Evolutionary conservation across 2,888 invertebrate species (phyloP), one percentile per base, ranked within the genome.

Genomic region (Branchipolynoe longqiensis): DNA sequence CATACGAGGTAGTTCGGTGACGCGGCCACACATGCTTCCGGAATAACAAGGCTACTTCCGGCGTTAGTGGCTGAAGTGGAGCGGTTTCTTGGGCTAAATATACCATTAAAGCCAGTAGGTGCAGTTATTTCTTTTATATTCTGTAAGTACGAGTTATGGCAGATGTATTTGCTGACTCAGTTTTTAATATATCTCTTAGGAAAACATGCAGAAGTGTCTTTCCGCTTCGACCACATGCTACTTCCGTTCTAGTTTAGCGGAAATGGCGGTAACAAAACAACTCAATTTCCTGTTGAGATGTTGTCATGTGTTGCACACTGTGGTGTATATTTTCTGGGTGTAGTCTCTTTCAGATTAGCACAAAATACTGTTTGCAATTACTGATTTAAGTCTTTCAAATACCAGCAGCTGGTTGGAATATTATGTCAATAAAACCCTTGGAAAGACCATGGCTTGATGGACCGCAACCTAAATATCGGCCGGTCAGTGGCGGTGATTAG

Each of bases 181-280:
- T 25, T 36, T 69, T 69, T 1, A n/a, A 36, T 69, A 36, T 69
- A 38, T 36, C 22, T n/a, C 36, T 38, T 8, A 6, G 69, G 38
- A 69, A 38, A 31, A 33, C 25, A 25, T 78, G 78, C 78, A 78
- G 56, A 82, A 58, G 31, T 8, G 82, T 28, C 82, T 82, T 82
- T 82, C 82, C 82, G 82, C 58, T 82, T 36, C 87, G 83, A 85
- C 84, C 87, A 87, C 87, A 86, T 87, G 89, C 88, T 83, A 90
- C 90, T 90, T 90, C 90, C 90, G 90, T 87, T 88, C 58, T 36
- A 41, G 36, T 56, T 38, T 54, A 48, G 78, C 78, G 62, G 84
- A 38, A 74, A 84, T 84, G 84, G 84, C 84, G 84, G 62, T 40
- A 69, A 84, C 69, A 84, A 84, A 84, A 84, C 84, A 84, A 64